Conservation (phyloP, 2,113 vertebrate species). For the Alectura lathami region DNA sequence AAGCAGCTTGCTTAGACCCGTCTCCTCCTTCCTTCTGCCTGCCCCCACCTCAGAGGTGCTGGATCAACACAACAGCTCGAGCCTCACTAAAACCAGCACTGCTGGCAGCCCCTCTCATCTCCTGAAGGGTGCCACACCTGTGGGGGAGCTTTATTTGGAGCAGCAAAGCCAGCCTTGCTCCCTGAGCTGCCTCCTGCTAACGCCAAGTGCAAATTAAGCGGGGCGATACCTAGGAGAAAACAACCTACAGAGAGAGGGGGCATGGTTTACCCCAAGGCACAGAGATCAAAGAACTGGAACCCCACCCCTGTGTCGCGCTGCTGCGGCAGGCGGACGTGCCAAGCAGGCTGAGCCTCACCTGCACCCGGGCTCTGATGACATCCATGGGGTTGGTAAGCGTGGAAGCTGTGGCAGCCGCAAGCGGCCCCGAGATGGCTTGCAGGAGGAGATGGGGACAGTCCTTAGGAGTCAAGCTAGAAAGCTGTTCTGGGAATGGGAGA, state of each 20-base stretch:
- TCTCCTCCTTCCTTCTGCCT: neutral
- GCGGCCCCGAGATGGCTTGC: slow-evolving; percentile 90
- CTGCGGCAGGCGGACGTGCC: rapidly evolving
- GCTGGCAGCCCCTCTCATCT: neutral
- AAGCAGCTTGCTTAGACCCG: neutral
- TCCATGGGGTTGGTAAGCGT: slow-evolving; percentile 98
- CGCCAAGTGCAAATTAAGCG: neutral
- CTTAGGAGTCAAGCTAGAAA: slow-evolving; percentile 86
- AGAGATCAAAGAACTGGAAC: neutral
- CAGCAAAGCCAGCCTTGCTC: neutral
- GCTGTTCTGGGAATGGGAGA: slow-evolving; percentile 81
- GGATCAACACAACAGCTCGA: rapidly evolving
- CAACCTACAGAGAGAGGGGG: neutral
- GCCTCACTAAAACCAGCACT: neutral
- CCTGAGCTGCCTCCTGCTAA: neutral
- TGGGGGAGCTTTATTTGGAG: neutral
- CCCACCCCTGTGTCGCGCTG: neutral
- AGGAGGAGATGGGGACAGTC: slow-evolving; percentile 93
- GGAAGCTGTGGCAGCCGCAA: slow-evolving; percentile 93
- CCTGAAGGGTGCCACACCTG: too few relatives aligned
- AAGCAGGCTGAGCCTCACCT: slow-evolving; percentile 77
- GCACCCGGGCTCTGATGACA: slow-evolving; percentile 92
- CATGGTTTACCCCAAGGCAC: neutral
- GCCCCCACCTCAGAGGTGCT: neutral
- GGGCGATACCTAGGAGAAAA: neutral